A percentile compares a stretch with the other conserved stretches of the same genome.
These are phyloP conservation scores for Drosophila testacea DNA, from an alignment of 2,888 invertebrate genomes.

Conservation along the genomic window DNA sequence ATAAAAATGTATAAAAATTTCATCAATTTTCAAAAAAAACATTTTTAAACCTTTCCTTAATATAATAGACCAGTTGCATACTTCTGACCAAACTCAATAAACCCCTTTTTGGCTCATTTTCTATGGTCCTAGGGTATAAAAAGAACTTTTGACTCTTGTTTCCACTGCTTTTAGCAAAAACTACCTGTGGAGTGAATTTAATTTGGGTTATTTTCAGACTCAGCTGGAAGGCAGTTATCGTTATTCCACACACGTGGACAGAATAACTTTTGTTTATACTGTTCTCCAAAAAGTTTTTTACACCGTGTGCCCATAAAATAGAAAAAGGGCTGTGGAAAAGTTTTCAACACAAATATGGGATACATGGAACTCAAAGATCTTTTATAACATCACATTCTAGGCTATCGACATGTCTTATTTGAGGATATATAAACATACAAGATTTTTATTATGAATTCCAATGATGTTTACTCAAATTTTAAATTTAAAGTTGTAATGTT, in stretches of 20 bases:
- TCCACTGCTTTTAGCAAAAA: slow-evolving; percentile 19
- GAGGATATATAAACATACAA: background rate
- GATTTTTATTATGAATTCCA: background rate
- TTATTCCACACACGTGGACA: slow-evolving; percentile 12
- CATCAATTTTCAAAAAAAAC: too few species aligned
- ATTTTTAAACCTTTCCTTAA: too few species aligned
- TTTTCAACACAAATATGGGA: background rate
- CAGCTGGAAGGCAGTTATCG: slow-evolving; percentile 23
- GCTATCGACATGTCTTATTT: background rate
- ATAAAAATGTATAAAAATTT: too few species aligned
- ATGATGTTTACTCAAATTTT: background rate
- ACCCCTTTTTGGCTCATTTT: too few species aligned
- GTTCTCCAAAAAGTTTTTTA: background rate
- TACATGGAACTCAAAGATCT: background rate
- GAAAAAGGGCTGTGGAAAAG: too few species aligned
- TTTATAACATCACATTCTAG: background rate
- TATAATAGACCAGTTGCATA: too few species aligned
- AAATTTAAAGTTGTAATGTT: background rate
- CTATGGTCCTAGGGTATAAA: background rate
- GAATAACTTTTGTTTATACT: background rate
- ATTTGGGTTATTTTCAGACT: slow-evolving; percentile 35
- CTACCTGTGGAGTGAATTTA: slow-evolving; percentile 51
- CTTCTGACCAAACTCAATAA: background rate
- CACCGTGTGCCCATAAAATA: too few species aligned
- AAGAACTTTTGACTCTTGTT: slow-evolving; percentile 29